Conservation (phyloP, 2,888 invertebrate species). For the Mayetiola destructor region DNA sequence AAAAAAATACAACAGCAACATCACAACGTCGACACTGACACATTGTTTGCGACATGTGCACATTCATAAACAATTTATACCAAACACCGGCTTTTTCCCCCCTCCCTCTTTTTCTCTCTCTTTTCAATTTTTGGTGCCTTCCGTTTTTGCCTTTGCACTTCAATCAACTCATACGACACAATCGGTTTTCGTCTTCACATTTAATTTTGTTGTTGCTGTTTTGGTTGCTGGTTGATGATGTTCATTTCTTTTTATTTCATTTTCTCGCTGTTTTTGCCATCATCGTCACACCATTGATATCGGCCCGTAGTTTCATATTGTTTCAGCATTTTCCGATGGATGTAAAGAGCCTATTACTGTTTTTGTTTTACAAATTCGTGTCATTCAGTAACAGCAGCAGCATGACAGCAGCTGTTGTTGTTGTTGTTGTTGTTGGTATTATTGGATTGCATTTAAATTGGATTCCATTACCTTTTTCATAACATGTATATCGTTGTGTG, state of each 20-base stretch:
- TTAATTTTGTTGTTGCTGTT: too few relatives aligned
- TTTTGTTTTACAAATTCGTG: neutral
- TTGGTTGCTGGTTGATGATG: neutral
- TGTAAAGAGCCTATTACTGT: neutral
- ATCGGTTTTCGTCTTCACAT: too few relatives aligned
- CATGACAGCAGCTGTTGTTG: too few relatives aligned
- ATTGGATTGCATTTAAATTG: too few relatives aligned
- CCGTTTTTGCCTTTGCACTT: too few relatives aligned
- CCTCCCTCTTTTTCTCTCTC: neutral
- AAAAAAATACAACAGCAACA: too few relatives aligned
- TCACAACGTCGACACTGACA: too few relatives aligned
- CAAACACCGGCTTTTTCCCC: constrained; percentile 7
- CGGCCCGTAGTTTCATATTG: neutral
- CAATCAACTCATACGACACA: too few relatives aligned
- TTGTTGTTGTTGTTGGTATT: too few relatives aligned
- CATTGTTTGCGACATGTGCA: constrained; percentile 9
- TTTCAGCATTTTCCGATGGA: neutral
- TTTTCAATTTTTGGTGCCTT: too few relatives aligned
- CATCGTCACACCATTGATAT: neutral
- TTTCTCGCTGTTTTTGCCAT: neutral
- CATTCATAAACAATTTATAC: constrained; percentile 1
- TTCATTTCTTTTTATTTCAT: neutral
- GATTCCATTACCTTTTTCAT: too few relatives aligned
- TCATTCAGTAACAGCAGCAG: constrained; percentile 1
- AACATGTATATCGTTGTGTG: too few relatives aligned